These are phyloP conservation scores for Dasypolia templi DNA, from an alignment of 2,888 invertebrate species.

Conservation along the genomic window DNA sequence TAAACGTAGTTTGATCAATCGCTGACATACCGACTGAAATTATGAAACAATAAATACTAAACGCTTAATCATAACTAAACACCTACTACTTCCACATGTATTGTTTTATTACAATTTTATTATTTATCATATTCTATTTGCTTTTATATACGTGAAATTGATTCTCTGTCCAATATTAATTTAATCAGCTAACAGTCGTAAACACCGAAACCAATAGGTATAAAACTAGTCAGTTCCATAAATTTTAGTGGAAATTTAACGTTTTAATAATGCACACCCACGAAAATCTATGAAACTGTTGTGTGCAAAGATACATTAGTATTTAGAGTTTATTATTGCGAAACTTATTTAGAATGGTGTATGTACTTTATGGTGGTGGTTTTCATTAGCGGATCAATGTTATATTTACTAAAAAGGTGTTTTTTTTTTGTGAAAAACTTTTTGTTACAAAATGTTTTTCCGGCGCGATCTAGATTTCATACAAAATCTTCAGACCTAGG, in stretches of 20 bases:
- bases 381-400: conserved; percentile 20
- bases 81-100: conserved; percentile 37
- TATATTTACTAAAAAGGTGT: background rate
- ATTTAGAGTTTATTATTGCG: conserved; percentile 45
- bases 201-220: conserved; percentile 29
- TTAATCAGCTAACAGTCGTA: conserved; percentile 40
- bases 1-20: conserved; percentile 29
- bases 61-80: conserved; percentile 10
- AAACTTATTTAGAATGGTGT: conserved; percentile 54
- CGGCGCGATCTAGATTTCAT: too few relatives aligned
- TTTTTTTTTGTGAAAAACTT: background rate
- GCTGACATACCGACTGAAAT: conserved; percentile 5
- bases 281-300: conserved; percentile 46
- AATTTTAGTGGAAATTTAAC: conserved; percentile 48
- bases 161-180: conserved; percentile 50
- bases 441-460: background rate
- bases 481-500: too few relatives aligned
- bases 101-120: conserved; percentile 52
- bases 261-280: conserved; percentile 59
- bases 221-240: conserved; percentile 34
- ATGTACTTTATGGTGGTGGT: conserved; percentile 14
- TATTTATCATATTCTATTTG: conserved; percentile 16
- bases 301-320: conserved; percentile 47
- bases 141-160: conserved; percentile 28
- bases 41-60: conserved; percentile 35